Percentiles rank a stretch among this genome's conserved stretches.
These are phyloP conservation scores for Urocynchramus pylzowi DNA, from an alignment of 2,113 vertebrate genomes.

Conservation along the genomic window DNA sequence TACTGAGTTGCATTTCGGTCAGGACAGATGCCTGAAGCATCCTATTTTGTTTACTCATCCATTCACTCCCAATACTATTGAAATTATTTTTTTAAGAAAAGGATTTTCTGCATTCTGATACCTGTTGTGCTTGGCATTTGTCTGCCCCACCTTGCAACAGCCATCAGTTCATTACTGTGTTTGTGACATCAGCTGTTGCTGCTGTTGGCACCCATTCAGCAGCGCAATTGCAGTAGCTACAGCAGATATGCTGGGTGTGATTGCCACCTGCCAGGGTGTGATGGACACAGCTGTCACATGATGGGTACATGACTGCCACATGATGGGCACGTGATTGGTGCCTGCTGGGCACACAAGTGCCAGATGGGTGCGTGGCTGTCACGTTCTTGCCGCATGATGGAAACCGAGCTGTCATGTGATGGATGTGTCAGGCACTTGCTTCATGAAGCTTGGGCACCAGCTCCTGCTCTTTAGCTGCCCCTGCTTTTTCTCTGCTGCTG, in stretches of 20 bases:
- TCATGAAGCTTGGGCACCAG: neutral
- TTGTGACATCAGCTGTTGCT: neutral
- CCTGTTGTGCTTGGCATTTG: neutral
- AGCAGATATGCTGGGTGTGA: neutral
- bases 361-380: neutral
- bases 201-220: neutral
- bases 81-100: neutral
- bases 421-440: accelerated
- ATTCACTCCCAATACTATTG: neutral
- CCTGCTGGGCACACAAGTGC: accelerated
- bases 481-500: neutral
- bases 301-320: neutral
- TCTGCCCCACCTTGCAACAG: neutral
- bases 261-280: accelerated
- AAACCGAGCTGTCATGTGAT: accelerated
- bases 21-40: neutral
- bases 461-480: neutral
- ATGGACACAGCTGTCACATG: neutral
- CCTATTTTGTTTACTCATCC: neutral
- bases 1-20: neutral
- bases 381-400: accelerated
- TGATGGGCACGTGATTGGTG: neutral
- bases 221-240: accelerated
- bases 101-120: neutral
- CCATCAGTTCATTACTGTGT: neutral